Conservation (phyloP, 2,113 vertebrate species). For the Phylloscopus whistleri region DNA sequence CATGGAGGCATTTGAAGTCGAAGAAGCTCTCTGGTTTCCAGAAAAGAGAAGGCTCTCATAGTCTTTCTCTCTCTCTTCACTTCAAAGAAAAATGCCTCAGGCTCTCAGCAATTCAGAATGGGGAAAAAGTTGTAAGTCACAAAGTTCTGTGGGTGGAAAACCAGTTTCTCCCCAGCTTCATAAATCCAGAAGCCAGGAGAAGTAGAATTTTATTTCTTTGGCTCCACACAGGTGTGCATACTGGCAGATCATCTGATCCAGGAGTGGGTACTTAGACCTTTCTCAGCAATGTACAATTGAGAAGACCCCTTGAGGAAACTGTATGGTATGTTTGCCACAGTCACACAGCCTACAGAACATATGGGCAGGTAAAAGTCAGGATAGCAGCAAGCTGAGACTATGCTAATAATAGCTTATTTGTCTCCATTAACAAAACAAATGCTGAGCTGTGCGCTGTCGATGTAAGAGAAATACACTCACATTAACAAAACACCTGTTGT, state of each 20-base stretch:
- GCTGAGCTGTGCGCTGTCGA: background rate
- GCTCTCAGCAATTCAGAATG: background rate
- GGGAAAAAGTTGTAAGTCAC: background rate
- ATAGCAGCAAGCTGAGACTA: background rate
- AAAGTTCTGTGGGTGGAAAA: background rate
- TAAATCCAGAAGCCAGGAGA: background rate
- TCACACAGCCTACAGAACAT: background rate
- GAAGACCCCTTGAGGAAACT: background rate
- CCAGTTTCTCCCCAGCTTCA: background rate
- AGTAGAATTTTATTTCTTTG: background rate
- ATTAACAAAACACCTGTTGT: constrained; percentile 37
- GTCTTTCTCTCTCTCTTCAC: background rate
- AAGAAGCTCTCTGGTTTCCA: background rate
- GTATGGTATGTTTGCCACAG: background rate
- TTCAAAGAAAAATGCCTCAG: background rate
- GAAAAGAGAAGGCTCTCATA: background rate
- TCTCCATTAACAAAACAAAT: constrained; percentile 48
- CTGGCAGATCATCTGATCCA: background rate
- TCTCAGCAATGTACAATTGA: background rate
- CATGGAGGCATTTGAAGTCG: background rate
- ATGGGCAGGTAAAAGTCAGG: background rate
- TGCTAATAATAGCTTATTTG: constrained; percentile 12
- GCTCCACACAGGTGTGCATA: background rate
- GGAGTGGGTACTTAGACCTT: background rate
- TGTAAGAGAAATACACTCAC: constrained; percentile 4